These are phyloP conservation scores for Phthorimaea operculella DNA, from an alignment of 1,140 invertebrate genomes.

Conservation along the genomic window DNA sequence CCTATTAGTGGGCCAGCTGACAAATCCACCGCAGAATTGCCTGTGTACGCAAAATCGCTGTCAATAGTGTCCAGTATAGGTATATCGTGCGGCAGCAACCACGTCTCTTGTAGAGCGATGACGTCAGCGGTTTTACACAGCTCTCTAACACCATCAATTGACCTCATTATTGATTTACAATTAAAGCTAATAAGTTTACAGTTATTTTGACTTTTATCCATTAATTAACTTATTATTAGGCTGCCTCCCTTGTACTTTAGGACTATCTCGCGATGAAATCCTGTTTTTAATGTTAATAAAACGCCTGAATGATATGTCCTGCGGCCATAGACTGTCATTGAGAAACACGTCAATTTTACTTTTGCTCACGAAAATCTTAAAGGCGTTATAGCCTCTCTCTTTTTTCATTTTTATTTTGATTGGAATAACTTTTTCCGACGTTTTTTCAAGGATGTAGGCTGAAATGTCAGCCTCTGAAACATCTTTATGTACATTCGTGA, in stretches of 20 bases:
- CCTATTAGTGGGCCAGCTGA: neutral
- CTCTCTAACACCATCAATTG: neutral
- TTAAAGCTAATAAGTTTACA: slow-evolving; percentile 13
- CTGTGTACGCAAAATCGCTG: neutral
- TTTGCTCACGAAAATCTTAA: slow-evolving; percentile 19
- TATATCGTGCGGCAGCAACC: neutral
- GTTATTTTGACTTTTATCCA: neutral
- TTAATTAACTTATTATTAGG: slow-evolving; percentile 5
- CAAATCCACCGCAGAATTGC: neutral
- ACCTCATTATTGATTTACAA: slow-evolving; percentile 15
- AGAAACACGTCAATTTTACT: slow-evolving; percentile 16
- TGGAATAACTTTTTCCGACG: slow-evolving; percentile 12
- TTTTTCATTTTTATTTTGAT: slow-evolving; percentile 22
- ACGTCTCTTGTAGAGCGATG: neutral
- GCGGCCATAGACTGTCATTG: slow-evolving; percentile 20
- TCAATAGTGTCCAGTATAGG: neutral
- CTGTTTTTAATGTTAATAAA: slow-evolving; percentile 13
- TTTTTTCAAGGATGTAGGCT: slow-evolving; percentile 20
- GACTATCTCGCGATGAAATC: neutral
- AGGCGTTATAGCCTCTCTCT: slow-evolving; percentile 16
- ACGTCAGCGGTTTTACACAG: neutral
- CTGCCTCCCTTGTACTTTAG: neutral
- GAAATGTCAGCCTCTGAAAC: slow-evolving; percentile 17
- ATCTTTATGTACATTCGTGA: slow-evolving; percentile 17
- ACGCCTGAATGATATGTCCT: slow-evolving; percentile 13